These are phyloP conservation scores for Drosophila kepulauana DNA, from an alignment of 1,140 invertebrate species.

Conservation along the genomic window DNA sequence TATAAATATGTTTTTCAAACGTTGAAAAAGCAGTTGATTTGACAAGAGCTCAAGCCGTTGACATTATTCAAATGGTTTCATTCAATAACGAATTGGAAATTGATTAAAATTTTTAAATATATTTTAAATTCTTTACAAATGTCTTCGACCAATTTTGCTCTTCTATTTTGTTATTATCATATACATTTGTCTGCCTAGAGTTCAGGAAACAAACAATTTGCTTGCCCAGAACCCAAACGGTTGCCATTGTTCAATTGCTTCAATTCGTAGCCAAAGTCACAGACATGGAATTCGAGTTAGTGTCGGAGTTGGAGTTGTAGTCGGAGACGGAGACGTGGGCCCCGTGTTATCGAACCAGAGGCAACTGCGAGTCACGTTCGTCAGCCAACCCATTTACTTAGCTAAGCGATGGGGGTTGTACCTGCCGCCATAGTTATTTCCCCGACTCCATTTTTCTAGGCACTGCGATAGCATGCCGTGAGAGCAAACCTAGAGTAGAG, in stretches of 20 bases:
- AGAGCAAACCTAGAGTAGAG: neutral
- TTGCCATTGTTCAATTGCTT: conserved; percentile 52
- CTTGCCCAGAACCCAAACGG: neutral
- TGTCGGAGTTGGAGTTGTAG: conserved; percentile 8
- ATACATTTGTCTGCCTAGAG: neutral
- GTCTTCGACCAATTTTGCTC: no score
- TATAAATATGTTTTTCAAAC: no score
- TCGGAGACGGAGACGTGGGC: conserved; percentile 33
- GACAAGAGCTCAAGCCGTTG: no score
- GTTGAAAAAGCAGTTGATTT: no score
- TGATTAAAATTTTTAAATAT: neutral
- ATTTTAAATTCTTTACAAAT: neutral
- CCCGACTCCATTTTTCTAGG: neutral
- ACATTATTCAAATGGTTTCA: no score
- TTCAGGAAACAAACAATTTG: conserved; percentile 8
- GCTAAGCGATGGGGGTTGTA: conserved; percentile 80
- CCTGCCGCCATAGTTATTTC: conserved; percentile 57
- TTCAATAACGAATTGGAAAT: neutral
- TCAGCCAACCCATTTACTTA: conserved; percentile 80
- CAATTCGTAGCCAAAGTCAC: conserved; percentile 13
- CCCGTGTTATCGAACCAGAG: conserved; percentile 43
- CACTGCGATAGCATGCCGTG: neutral
- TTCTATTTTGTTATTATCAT: no score
- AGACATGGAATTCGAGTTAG: conserved; percentile 5
- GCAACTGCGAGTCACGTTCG: conserved; percentile 69